Conservation (phyloP, 2,888 invertebrate genomes). For the Linyphia triangularis region DNA sequence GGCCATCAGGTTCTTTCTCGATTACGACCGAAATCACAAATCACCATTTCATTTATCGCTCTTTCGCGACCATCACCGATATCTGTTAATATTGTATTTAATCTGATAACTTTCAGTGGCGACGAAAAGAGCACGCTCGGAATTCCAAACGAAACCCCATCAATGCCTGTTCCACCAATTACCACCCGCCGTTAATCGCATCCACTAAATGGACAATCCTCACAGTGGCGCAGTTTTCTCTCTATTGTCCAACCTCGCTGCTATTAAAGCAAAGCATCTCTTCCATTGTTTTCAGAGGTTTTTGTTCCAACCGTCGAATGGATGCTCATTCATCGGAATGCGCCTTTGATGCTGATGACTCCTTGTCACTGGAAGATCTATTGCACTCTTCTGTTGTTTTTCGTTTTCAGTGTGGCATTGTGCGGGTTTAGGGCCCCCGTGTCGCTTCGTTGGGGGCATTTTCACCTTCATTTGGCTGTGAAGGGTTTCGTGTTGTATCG, state of each 20-base stretch:
- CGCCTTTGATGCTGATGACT: background rate
- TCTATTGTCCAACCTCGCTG: constrained; percentile 19
- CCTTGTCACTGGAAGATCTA: background rate
- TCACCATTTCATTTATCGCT: background rate
- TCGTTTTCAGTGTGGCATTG: background rate
- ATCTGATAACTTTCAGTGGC: constrained; percentile 18
- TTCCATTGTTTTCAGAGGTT: constrained; percentile 12
- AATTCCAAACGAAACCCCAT: constrained; percentile 27
- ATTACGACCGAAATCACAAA: background rate
- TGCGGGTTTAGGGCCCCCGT: background rate
- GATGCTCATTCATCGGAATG: constrained; percentile 3
- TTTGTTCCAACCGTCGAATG: constrained; percentile 24
- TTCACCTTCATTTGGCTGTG: background rate
- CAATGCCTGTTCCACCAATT: constrained; percentile 57
- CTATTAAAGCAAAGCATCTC: constrained; percentile 7
- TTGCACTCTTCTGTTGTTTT: background rate
- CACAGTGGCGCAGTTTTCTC: background rate
- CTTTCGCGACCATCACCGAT: background rate
- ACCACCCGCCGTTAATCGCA: constrained; percentile 31
- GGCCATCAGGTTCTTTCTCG: background rate
- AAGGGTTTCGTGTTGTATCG: background rate
- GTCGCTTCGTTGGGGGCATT: background rate
- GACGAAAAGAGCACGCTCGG: constrained; percentile 17
- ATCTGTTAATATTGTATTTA: constrained; percentile 43
- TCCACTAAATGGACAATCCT: constrained; percentile 40